These are phyloP conservation scores for Sinelater perroti DNA, from an alignment of 2,888 invertebrate genomes.

Conservation along the genomic window DNA sequence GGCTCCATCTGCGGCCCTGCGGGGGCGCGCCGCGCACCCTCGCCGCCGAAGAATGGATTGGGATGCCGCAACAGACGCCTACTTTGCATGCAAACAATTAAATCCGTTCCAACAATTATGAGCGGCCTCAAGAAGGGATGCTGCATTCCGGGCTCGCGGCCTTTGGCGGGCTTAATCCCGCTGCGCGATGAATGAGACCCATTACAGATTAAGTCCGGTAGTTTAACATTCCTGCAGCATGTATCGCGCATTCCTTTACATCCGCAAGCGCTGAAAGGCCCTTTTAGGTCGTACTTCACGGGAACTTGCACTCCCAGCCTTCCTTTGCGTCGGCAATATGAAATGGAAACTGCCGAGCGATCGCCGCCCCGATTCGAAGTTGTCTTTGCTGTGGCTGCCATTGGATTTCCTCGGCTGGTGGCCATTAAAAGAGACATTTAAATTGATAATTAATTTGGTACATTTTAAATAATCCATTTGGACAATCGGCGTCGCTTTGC, in stretches of 20 bases:
- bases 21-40: too few species aligned
- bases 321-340: slow-evolving; percentile 29
- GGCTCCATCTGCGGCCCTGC: too few species aligned
- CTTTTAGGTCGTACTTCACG: slow-evolving; percentile 35
- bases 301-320: slow-evolving; percentile 26
- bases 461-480: too few species aligned
- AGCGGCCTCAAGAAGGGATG: slow-evolving; percentile 50
- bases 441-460: too few species aligned
- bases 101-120: slow-evolving; percentile 55
- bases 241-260: slow-evolving; percentile 46
- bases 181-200: slow-evolving; percentile 45
- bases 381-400: not conserved
- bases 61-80: slow-evolving; percentile 49
- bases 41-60: slow-evolving; percentile 27
- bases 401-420: too few species aligned
- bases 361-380: slow-evolving; percentile 1
- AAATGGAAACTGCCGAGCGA: slow-evolving; percentile 18
- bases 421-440: too few species aligned
- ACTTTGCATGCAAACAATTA: slow-evolving; percentile 55
- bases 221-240: slow-evolving; percentile 47
- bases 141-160: slow-evolving; percentile 43
- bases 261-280: slow-evolving; percentile 35
- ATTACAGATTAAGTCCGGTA: slow-evolving; percentile 49
- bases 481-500: too few species aligned
- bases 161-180: slow-evolving; percentile 38